Base-by-base conservation (phyloP, 1,140 invertebrate species). In the Anadara kagoshimensis region DNA sequence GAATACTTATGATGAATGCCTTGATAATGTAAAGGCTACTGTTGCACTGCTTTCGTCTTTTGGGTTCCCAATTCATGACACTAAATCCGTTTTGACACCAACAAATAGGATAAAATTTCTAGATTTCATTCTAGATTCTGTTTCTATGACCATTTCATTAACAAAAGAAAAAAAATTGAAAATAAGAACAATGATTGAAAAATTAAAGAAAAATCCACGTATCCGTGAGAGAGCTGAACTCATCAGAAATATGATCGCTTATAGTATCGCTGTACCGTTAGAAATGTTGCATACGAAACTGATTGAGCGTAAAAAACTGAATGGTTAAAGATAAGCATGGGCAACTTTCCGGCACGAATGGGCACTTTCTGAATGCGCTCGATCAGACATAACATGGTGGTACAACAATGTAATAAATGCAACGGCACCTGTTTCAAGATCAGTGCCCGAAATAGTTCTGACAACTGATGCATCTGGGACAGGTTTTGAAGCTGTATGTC, bases 21-120 rank as follows among this genome's bases (percentile, higher is more conserved):
- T 43, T 54, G 16, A 44, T 14, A 69, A 69, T 59, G 26, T 69
- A 26, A 14, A 49, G n/a, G 16, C 12, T 47, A 59, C 56, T 51
- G 12, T 20, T 20, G 20, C 12, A 29, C 10, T 64, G 26, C 24
- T 62, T 22, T 18, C 41, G 44, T 11, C 22, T 20, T 58, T 68
- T 24, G 65, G 41, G 44, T 68, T 69, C 59, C 12, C 59, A 12
- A 44, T 69, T 47, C n/a, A 69, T 61, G 10, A 45, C 26, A 57
- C 58, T 3, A 69, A 69, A 29, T 69, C 67, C 0, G 56, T 49
- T 47, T 51, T 69, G 44, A 47, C 56, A 54, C 29, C 11, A 36
- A n/a, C n/a, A n/a, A 41, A 69, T 18, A 10, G 24, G 29, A 20
- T 69, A 18, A 26, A 11, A n/a, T 69, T 61, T 51, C 44, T 69